Evolutionary conservation across 1,140 invertebrate species (phyloP).

Genomic region (Drosophila nebulosa): DNA sequence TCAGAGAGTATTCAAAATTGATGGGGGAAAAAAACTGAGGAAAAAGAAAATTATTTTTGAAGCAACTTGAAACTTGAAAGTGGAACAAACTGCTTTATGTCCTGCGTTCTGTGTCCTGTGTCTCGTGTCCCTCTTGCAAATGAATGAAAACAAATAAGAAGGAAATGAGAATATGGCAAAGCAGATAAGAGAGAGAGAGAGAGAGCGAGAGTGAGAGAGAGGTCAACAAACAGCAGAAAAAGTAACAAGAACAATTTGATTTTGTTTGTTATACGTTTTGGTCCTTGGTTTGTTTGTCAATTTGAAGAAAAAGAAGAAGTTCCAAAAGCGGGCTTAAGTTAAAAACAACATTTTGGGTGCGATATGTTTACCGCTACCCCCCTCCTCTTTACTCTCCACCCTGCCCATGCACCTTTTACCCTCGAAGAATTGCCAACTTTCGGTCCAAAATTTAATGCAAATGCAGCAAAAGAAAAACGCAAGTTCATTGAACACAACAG

Average conservation of each 20-base stretch:
- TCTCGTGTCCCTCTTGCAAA: conserved; percentile 3
- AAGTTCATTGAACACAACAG: conserved; percentile 29
- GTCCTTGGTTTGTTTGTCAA: conserved; percentile 32
- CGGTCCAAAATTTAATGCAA: conserved; percentile 26
- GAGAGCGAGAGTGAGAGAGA: background rate
- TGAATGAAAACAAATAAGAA: conserved; percentile 65
- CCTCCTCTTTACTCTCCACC: conserved; percentile 1
- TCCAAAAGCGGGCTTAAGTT: background rate
- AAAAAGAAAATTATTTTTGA: background rate
- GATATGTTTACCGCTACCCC: background rate
- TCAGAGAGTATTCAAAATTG: background rate
- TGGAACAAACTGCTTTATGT: conserved; percentile 8
- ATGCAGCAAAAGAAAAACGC: conserved; percentile 15
- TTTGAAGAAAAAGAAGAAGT: conserved; percentile 15
- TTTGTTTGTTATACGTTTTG: conserved; percentile 54
- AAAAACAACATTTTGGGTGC: background rate
- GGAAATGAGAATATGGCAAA: conserved; percentile 16
- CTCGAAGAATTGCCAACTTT: too few relatives aligned
- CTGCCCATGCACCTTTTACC: background rate
- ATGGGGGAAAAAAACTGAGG: background rate
- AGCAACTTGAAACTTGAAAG: conserved; percentile 22
- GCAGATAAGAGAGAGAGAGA: conserved; percentile 1
- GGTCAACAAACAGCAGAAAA: conserved; percentile 27
- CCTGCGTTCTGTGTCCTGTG: background rate
- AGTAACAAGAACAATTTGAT: conserved; percentile 66